phyloP scores from a whole-genome alignment of 2,888 invertebrate genomes.

The Apamea monoglypha region DNA sequence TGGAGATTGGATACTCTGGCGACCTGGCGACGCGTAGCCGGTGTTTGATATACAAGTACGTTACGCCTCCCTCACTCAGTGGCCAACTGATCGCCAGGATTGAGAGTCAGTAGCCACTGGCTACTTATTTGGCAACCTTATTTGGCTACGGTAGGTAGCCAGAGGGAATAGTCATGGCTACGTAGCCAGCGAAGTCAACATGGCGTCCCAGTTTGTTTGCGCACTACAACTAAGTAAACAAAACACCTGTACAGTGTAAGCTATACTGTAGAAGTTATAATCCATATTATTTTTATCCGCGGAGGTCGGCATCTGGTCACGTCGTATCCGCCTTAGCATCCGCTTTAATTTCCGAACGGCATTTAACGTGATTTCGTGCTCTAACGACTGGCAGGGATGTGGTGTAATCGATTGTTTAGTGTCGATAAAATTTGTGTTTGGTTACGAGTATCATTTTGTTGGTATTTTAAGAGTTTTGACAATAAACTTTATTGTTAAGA shows the following conservation, averaged over 20 bases:
- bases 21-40: too few species aligned
- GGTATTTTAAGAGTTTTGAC: neutral
- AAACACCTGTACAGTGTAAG: constrained; percentile 32
- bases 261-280: constrained; percentile 34
- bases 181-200: too few species aligned
- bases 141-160: too few species aligned
- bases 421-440: constrained; percentile 34
- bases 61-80: too few species aligned
- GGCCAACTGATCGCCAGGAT: too few species aligned
- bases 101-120: too few species aligned
- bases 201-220: too few species aligned
- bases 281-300: constrained; percentile 63
- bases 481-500: neutral
- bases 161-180: too few species aligned
- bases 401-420: constrained; percentile 38
- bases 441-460: neutral
- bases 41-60: too few species aligned
- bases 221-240: constrained; percentile 1
- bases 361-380: constrained; percentile 73
- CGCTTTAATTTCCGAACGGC: constrained; percentile 77
- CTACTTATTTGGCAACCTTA: too few species aligned
- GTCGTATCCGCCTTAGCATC: constrained; percentile 69
- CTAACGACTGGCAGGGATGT: constrained; percentile 67
- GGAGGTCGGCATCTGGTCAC: constrained; percentile 67
- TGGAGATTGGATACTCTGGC: too few species aligned